Conservation (phyloP, 2,797 vertebrate species). For the Chaenodraco wilsoni region DNA sequence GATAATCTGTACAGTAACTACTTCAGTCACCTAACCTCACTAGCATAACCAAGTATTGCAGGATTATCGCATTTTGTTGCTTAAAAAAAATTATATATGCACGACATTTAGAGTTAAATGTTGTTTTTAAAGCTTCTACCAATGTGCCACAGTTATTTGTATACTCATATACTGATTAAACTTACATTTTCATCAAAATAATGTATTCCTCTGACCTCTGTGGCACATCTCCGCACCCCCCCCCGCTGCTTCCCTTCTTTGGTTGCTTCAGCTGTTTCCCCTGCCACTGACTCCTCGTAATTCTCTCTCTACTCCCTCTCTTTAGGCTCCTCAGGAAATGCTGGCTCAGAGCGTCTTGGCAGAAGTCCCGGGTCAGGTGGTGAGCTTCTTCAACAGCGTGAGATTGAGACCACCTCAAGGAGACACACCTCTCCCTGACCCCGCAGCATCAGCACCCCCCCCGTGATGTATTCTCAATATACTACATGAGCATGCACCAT, state of each 20-base stretch:
- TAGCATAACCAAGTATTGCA: neutral
- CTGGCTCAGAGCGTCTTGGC: slow-evolving; percentile 92
- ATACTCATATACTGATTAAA: neutral
- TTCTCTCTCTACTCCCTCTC: slow-evolving; percentile 14
- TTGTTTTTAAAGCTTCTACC: neutral
- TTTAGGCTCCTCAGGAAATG: slow-evolving; percentile 85
- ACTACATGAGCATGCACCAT: slow-evolving; percentile 12
- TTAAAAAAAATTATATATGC: neutral
- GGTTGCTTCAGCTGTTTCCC: neutral
- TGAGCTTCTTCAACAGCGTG: slow-evolving; percentile 88
- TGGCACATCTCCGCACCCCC: neutral
- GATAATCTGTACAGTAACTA: neutral
- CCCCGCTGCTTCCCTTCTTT: neutral
- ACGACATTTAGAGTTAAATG: neutral
- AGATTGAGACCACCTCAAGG: slow-evolving; percentile 85
- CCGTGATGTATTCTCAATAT: neutral
- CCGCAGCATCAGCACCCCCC: slow-evolving; percentile 37
- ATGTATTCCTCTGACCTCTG: neutral
- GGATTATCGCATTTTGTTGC: neutral
- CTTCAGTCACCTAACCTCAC: neutral
- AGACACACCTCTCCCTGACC: slow-evolving; percentile 34
- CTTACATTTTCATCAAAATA: neutral
- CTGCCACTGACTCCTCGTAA: neutral
- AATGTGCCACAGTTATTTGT: neutral
- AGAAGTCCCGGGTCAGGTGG: slow-evolving; percentile 93